Conservation (phyloP, 2,888 invertebrate genomes). For the Cacoxenus indagator region DNA sequence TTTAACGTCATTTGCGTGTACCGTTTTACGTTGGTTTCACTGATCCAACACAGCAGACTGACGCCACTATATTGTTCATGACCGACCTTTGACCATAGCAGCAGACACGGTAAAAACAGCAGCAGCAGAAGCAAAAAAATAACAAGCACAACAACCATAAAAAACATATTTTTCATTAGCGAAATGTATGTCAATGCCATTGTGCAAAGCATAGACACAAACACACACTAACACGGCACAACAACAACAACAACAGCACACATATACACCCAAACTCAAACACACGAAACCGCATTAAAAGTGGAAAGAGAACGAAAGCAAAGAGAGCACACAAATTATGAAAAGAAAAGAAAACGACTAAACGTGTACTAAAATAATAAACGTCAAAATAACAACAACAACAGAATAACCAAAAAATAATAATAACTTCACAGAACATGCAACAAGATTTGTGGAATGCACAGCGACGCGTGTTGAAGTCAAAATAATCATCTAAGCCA, state of each 20-base stretch:
- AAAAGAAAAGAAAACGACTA: background rate
- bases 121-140: no score
- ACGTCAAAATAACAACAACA: conserved; percentile 5
- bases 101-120: conserved; percentile 44
- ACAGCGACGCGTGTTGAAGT: no score
- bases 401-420: conserved; percentile 1
- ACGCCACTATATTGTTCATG: background rate
- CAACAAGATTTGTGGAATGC: conserved; percentile 6
- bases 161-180: conserved; percentile 10
- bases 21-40: background rate
- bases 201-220: background rate
- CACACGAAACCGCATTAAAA: background rate
- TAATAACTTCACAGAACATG: background rate
- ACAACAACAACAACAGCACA: background rate
- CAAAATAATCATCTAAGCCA: no score
- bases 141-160: conserved; percentile 33
- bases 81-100: background rate
- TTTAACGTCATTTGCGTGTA: conserved; percentile 58
- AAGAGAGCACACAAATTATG: background rate
- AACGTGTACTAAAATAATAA: conserved; percentile 16
- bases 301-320: background rate
- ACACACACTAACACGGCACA: background rate
- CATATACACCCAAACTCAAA: background rate
- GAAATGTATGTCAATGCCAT: conserved; percentile 36
- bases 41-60: background rate